phyloP scores from a whole-genome alignment of 2,888 invertebrate genomes.

The Stenodera caucasica region DNA sequence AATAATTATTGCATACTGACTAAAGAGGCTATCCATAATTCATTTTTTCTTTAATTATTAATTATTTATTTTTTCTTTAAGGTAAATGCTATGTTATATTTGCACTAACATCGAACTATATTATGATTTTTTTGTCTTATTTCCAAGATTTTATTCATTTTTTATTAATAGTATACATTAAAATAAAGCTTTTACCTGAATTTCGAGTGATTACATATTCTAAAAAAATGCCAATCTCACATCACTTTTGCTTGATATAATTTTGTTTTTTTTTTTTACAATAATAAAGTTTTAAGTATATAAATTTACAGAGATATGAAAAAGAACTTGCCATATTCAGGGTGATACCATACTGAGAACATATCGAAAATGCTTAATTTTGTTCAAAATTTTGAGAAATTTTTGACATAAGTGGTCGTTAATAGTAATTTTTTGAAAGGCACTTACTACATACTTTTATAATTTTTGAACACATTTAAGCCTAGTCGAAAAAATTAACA shows the following conservation, averaged over 20 bases:
- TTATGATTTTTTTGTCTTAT: constrained; percentile 44
- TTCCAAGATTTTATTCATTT: constrained; percentile 7
- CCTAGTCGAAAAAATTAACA: constrained; percentile 59
- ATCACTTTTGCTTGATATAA: constrained; percentile 47
- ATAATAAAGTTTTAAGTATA: constrained; percentile 44
- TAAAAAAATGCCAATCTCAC: constrained; percentile 53
- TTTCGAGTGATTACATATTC: constrained; percentile 48
- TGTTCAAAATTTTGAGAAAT: constrained; percentile 51
- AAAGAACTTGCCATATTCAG: constrained; percentile 68
- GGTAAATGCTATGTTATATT: constrained; percentile 53
- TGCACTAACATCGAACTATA: constrained; percentile 58
- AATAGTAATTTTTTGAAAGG: constrained; percentile 66
- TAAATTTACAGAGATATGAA: constrained; percentile 55
- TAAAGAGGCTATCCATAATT: constrained; percentile 52
- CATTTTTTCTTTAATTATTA: background rate
- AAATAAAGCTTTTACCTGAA: constrained; percentile 57
- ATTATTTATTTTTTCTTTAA: constrained; percentile 32
- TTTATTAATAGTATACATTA: constrained; percentile 49
- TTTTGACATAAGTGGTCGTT: constrained; percentile 61
- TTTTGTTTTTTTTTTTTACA: constrained; percentile 33
- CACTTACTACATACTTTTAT: constrained; percentile 71
- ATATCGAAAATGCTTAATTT: constrained; percentile 53
- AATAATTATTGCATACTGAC: constrained; percentile 55
- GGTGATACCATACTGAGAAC: constrained; percentile 69
- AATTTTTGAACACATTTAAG: constrained; percentile 73